A percentile compares a stretch with the other conserved stretches of the same genome.
These are phyloP conservation scores for Sciurus carolinensis DNA, from an alignment of 2,797 vertebrate genomes.

Conservation along the genomic window DNA sequence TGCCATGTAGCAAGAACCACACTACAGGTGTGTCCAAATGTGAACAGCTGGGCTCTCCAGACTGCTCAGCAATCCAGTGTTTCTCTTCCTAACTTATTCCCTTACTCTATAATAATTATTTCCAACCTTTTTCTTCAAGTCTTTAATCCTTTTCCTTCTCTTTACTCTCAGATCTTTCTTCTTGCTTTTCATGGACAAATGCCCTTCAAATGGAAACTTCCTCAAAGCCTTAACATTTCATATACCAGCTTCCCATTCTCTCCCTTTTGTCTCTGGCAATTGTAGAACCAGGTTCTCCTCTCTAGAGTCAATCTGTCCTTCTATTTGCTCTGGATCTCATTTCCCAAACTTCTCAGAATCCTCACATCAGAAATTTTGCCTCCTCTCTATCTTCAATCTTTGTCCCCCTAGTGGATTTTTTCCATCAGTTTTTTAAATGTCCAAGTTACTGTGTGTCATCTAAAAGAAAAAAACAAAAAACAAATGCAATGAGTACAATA, in stretches of 20 bases:
- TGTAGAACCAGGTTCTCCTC: background rate
- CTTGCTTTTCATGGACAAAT: slow-evolving; percentile 23
- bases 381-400: background rate
- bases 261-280: background rate
- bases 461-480: background rate
- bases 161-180: background rate
- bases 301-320: background rate
- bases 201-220: background rate
- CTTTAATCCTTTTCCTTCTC: background rate
- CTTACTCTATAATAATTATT: background rate
- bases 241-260: no score
- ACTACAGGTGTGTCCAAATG: background rate
- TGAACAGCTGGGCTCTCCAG: background rate
- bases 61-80: background rate
- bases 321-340: background rate
- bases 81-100: background rate
- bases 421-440: background rate
- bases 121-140: background rate
- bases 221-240: background rate
- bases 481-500: background rate
- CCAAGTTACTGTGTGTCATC: background rate
- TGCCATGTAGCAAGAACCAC: background rate
- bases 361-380: background rate
- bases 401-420: background rate
- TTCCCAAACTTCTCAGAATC: background rate